Conservation (phyloP, 1,140 invertebrate genomes). For the Calosoma granatense region DNA sequence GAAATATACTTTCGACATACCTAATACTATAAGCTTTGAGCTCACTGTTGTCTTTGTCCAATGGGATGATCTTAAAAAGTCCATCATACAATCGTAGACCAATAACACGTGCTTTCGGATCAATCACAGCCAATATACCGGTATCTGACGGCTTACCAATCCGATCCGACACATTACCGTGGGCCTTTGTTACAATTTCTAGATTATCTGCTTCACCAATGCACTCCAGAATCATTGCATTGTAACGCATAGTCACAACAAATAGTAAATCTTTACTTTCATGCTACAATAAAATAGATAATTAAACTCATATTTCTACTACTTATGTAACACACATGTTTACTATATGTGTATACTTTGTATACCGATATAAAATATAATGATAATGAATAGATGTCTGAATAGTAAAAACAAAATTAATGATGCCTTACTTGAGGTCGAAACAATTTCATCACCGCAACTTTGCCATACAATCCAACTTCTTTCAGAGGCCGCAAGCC, state of each 20-base stretch:
- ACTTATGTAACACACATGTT: background rate
- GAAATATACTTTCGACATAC: slow-evolving; percentile 34
- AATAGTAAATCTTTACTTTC: slow-evolving; percentile 92
- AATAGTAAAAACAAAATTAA: slow-evolving; percentile 10
- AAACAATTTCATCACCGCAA: slow-evolving; percentile 91
- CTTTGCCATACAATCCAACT: slow-evolving; percentile 90
- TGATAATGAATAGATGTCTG: too few relatives aligned
- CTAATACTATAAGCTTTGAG: slow-evolving; percentile 88
- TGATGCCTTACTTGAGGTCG: slow-evolving; percentile 64
- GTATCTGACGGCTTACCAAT: slow-evolving; percentile 87
- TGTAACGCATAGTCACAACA: slow-evolving; percentile 84
- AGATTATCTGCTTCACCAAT: slow-evolving; percentile 65
- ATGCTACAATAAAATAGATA: slow-evolving; percentile 44
- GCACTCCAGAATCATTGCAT: slow-evolving; percentile 96
- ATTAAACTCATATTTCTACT: slow-evolving; percentile 9
- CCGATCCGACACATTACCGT: slow-evolving; percentile 90
- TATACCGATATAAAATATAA: background rate
- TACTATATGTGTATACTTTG: background rate
- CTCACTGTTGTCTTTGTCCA: slow-evolving; percentile 88
- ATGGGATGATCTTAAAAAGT: slow-evolving; percentile 89
- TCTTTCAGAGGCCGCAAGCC: slow-evolving; percentile 91
- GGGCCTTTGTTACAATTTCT: slow-evolving; percentile 90
- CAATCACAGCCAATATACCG: slow-evolving; percentile 90
- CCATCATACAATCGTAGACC: slow-evolving; percentile 94
- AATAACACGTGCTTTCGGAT: slow-evolving; percentile 90